Evolutionary conservation across 2,113 vertebrate species (phyloP).

Genomic region (Anarrhichthys ocellatus): DNA sequence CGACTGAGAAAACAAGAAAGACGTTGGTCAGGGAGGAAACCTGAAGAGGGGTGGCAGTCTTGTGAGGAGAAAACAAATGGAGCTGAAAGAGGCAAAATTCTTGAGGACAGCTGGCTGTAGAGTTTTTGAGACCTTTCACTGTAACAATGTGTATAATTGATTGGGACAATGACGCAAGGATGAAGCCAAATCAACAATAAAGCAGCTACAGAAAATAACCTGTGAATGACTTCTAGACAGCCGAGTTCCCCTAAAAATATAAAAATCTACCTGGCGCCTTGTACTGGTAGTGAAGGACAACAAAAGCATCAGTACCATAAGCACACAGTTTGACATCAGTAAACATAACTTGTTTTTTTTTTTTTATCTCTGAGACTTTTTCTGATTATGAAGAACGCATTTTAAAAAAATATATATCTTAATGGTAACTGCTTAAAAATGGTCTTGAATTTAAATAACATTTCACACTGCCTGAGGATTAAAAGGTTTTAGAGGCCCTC

Average conservation of each 20-base stretch:
- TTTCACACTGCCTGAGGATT: neutral
- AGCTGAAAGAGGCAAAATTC: slow-evolving; percentile 41
- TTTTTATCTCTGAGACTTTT: neutral
- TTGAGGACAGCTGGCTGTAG: slow-evolving; percentile 15
- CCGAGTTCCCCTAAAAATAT: neutral
- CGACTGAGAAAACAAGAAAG: slow-evolving; percentile 7
- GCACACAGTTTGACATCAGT: neutral
- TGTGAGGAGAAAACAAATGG: slow-evolving; percentile 32
- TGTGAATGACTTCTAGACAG: slow-evolving; percentile 1
- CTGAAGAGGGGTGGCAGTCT: slow-evolving; percentile 43
- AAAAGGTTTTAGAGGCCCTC: neutral
- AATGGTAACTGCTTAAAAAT: neutral
- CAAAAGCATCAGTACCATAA: neutral
- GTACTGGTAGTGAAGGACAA: slow-evolving; percentile 2
- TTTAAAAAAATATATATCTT: neutral
- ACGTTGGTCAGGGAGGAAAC: neutral
- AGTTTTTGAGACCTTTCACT: slow-evolving; percentile 11
- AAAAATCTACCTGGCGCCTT: neutral
- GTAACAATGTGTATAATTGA: slow-evolving; percentile 13
- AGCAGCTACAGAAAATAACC: slow-evolving; percentile 2
- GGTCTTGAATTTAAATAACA: neutral
- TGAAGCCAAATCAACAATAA: neutral
- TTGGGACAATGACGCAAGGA: neutral
- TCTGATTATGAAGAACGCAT: neutral
- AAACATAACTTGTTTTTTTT: neutral